Conservation (phyloP, 37 sponge, comb jelly and placozoan species). For the Bolinopsis microptera region DNA sequence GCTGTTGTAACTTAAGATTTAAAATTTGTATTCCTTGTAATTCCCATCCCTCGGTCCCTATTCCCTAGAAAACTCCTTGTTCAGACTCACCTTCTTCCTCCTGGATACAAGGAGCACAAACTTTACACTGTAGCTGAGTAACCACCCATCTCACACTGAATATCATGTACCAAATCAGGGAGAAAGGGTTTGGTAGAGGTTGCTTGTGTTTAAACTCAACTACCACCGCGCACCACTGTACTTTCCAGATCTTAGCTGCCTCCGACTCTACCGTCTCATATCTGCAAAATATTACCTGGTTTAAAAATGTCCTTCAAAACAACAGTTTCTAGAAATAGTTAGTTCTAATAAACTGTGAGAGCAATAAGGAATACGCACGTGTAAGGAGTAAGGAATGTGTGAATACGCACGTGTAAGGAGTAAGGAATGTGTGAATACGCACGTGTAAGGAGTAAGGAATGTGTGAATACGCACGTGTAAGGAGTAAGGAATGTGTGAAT, state of each 20-base stretch:
- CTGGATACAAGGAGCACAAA: background rate
- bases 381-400: too few species aligned
- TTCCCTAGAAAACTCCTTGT: too few species aligned
- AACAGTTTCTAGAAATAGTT: background rate
- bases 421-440: too few species aligned
- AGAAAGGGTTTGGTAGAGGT: conserved; percentile 55
- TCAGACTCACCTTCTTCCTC: background rate
- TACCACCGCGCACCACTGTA: conserved; percentile 46
- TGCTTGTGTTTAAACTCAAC: conserved; percentile 23
- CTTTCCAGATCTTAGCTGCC: conserved; percentile 56
- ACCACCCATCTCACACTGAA: background rate
- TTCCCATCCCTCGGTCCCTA: too few species aligned
- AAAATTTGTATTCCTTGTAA: too few species aligned
- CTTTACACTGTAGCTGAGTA: background rate
- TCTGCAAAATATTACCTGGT: background rate
- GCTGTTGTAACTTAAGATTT: too few species aligned
- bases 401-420: too few species aligned
- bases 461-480: too few species aligned
- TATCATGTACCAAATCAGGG: conserved; percentile 7
- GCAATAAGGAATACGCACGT: too few species aligned
- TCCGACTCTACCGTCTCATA: conserved; percentile 48
- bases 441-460: too few species aligned
- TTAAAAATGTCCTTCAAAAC: background rate
- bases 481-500: too few species aligned
- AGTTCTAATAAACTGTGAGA: too few species aligned